A percentile compares a stretch with the other conserved stretches of the same genome.
These are phyloP conservation scores for Chionis minor DNA, from an alignment of 2,113 vertebrate species.

Conservation along the genomic window DNA sequence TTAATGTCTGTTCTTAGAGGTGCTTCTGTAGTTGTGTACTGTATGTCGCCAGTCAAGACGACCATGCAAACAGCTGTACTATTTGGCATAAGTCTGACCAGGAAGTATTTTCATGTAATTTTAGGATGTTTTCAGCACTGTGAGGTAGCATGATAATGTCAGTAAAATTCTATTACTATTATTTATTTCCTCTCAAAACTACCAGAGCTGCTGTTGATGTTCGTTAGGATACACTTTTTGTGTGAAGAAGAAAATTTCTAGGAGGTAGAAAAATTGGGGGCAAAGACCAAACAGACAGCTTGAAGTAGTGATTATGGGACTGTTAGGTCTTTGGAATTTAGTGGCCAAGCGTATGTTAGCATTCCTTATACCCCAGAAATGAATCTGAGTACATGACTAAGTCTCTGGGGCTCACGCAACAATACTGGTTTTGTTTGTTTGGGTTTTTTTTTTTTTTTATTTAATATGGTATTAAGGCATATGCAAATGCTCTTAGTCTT, in stretches of 20 bases:
- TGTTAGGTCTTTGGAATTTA: background rate
- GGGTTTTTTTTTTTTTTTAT: background rate
- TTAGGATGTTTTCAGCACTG: background rate
- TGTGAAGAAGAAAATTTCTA: background rate
- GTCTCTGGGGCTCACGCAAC: background rate
- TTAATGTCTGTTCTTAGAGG: background rate
- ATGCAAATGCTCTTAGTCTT: slow-evolving; percentile 22
- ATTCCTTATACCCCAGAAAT: slow-evolving; percentile 8
- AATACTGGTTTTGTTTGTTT: background rate
- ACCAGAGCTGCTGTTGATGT: background rate
- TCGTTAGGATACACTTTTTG: background rate
- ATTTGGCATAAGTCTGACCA: background rate
- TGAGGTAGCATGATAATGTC: background rate
- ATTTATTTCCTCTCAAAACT: background rate
- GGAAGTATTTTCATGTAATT: background rate
- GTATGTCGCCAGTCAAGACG: background rate
- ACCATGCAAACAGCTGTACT: background rate
- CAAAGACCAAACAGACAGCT: background rate
- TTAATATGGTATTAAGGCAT: background rate
- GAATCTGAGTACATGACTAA: background rate
- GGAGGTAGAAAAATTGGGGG: background rate
- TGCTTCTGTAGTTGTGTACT: background rate
- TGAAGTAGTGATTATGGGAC: background rate
- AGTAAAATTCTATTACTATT: background rate
- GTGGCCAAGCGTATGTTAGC: background rate